Base-by-base conservation (phyloP, 2,888 invertebrate genomes). In the Drosophila meridiana region DNA sequence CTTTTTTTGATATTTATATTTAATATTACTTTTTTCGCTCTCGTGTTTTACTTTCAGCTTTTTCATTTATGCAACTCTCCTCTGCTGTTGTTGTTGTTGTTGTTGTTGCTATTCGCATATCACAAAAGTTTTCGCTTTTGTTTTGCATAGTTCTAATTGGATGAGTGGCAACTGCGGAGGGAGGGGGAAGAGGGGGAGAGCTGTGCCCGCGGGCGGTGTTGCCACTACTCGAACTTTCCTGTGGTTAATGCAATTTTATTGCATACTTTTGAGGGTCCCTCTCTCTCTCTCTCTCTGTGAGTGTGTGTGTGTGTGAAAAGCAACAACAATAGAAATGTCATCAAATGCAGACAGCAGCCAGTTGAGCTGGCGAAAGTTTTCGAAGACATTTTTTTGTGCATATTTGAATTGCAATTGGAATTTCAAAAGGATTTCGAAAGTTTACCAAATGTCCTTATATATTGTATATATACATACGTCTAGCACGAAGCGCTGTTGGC, bases 201-300 rank as follows among this genome's bases (percentile, higher is more conserved):
- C 47, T 28, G 28, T 7, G 48, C 30, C n/a, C n/a, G 32, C 5
- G 50, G 34, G 3, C 20, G 50, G 55, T 34, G 74, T 47, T 59
- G 34, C 34, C 40, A 67, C 53, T 62, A 56, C 66, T 82, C 71
- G 48, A 72, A 72, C 62, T 83, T 69, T 76, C n/a, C 59, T 52
- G 66, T 67, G 72, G 77, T 55, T 89, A 87, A 84, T 84, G 78
- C 87, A 75, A 78, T 89, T 85, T 84, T 66, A 83, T 87, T 85
- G 88, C 86, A 89, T 89, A 80, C 75, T 83, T 77, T 80, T 73
- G 55, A 20, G 20, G 20, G 20, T 20, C 20, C 20, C 20, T 20
- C 20, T 20, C 20, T 20, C 20, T 20, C 20, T 20, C 20, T 20
- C 20, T 20, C 1, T 20, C 20, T 57, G 78, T 56, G 76, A 65